Conservation (phyloP, 2,797 vertebrate genomes). For the Sebastes vulpes region DNA sequence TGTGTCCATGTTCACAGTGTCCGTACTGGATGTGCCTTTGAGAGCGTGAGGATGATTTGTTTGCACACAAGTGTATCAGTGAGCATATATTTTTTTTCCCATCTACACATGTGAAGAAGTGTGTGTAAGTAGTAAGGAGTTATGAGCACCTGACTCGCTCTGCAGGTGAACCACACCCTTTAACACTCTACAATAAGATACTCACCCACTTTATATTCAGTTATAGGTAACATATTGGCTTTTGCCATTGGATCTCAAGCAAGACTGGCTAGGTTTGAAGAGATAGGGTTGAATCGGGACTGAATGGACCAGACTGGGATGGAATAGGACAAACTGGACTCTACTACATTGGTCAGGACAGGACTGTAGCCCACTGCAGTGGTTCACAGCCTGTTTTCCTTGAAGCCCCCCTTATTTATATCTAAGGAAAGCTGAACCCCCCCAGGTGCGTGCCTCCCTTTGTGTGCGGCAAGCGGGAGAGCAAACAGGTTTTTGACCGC, state of each 20-base stretch:
- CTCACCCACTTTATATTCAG: background rate
- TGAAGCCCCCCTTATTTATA: no score
- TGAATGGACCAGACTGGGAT: background rate
- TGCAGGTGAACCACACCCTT: slow-evolving; percentile 19
- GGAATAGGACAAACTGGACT: background rate
- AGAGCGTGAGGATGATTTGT: slow-evolving; percentile 75
- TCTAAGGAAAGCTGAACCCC: no score
- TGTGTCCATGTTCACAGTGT: slow-evolving; percentile 61
- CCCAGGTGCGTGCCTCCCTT: no score
- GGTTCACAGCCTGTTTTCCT: no score
- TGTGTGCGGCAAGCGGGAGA: no score
- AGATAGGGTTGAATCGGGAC: background rate
- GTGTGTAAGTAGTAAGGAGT: background rate
- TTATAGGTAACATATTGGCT: background rate
- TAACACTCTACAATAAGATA: background rate
- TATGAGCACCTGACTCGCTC: background rate
- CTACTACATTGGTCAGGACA: background rate
- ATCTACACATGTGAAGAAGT: background rate
- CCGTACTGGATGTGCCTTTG: slow-evolving; percentile 83
- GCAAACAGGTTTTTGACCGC: no score
- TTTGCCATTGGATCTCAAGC: background rate
- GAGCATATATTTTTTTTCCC: background rate
- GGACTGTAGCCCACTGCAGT: background rate
- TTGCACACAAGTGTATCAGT: slow-evolving; percentile 4
- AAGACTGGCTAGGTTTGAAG: background rate